Conservation (phyloP, 2,113 vertebrate species). For the Rhynchomys soricoides region DNA sequence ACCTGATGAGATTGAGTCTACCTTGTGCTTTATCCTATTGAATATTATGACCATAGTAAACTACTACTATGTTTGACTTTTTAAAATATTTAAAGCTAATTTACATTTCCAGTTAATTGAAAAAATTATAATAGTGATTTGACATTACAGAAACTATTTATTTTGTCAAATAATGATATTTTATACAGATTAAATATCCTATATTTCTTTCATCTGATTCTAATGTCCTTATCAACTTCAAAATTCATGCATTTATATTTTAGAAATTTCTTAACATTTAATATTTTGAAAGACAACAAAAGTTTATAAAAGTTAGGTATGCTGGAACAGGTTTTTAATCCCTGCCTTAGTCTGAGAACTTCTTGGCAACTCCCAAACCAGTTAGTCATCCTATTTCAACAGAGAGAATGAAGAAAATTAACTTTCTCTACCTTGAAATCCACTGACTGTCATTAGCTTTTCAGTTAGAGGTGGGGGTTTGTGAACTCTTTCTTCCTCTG, state of each 20-base stretch:
- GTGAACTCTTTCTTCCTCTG: not conserved
- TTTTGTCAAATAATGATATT: not conserved
- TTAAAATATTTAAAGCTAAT: not conserved
- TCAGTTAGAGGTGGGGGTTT: not conserved
- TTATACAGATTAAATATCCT: not conserved
- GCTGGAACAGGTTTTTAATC: not conserved
- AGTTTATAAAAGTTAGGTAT: not conserved
- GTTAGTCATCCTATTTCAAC: not conserved
- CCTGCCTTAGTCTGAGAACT: no score
- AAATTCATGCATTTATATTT: not conserved
- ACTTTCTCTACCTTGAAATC: not conserved
- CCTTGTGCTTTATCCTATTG: not conserved
- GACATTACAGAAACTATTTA: not conserved
- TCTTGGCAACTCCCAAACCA: not conserved
- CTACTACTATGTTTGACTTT: not conserved
- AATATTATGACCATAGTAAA: no score
- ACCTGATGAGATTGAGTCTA: accelerated
- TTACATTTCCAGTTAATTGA: not conserved
- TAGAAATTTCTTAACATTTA: not conserved
- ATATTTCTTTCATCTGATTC: not conserved
- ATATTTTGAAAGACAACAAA: not conserved
- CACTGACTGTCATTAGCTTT: not conserved
- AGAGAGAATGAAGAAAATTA: not conserved
- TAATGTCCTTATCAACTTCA: not conserved
- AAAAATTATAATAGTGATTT: no score